A percentile compares a stretch with the other conserved stretches of the same genome.
Evolutionary conservation across 2,797 vertebrate species (phyloP).

Genomic region (Chloroceryle inda): DNA sequence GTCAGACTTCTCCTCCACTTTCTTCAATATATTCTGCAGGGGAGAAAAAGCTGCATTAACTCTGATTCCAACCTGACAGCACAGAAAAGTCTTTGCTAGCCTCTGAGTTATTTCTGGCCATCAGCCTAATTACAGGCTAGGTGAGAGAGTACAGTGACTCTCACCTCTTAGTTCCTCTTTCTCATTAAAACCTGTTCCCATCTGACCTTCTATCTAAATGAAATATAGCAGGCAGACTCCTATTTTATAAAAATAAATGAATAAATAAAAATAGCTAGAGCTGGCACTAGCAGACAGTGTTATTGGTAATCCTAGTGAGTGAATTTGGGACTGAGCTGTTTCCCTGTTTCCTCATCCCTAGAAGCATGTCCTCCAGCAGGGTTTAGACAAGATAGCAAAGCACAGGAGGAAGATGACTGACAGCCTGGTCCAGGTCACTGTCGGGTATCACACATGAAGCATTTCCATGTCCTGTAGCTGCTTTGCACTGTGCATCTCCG

Average conservation of each 20-base stretch:
- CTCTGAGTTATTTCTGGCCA: neutral
- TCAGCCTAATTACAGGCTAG: conserved; percentile 4
- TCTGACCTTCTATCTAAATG: neutral
- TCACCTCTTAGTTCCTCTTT: neutral
- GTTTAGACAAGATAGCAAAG: neutral
- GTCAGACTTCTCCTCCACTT: conserved; percentile 90
- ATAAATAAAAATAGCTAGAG: neutral
- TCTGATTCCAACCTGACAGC: neutral
- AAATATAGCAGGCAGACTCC: neutral
- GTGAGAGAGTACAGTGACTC: neutral
- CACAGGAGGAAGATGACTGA: neutral
- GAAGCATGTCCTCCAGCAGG: neutral
- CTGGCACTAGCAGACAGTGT: neutral
- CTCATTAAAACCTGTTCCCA: neutral
- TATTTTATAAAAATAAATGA: neutral
- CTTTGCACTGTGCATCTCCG: neutral
- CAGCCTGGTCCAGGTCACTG: neutral
- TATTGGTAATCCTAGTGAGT: neutral
- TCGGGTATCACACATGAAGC: neutral
- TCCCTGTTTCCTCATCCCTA: neutral
- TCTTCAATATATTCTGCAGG: conserved; percentile 94
- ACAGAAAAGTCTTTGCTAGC: neutral
- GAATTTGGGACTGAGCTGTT: neutral
- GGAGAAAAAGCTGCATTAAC: conserved; percentile 8
- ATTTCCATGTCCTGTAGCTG: neutral